Conservation (phyloP, 2,113 vertebrate genomes). For the Picathartes gymnocephalus region DNA sequence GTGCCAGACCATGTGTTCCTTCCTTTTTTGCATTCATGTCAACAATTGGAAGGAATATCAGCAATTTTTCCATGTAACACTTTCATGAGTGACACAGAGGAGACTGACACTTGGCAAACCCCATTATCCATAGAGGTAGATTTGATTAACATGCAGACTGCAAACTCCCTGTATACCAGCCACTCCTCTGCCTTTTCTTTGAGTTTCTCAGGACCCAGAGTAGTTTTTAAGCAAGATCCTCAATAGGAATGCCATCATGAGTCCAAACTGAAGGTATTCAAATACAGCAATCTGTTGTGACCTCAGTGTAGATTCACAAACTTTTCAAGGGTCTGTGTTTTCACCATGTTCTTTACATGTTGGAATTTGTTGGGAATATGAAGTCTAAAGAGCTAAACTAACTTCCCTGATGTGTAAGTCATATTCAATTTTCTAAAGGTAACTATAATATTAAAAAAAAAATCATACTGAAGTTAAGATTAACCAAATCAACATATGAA, state of each 20-base stretch:
- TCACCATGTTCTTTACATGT: neutral
- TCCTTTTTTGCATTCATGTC: neutral
- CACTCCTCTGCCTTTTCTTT: neutral
- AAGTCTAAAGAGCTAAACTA: neutral
- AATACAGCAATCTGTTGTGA: accelerated
- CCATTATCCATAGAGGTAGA: neutral
- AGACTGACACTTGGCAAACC: neutral
- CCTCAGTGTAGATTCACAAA: neutral
- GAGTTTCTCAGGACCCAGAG: neutral
- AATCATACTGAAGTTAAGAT: neutral
- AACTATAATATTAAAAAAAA: neutral
- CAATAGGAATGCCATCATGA: neutral
- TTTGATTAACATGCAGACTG: neutral
- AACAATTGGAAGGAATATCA: neutral
- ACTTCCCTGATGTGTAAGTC: neutral
- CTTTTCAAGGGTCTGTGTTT: neutral
- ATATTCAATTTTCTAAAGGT: neutral
- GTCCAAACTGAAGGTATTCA: neutral
- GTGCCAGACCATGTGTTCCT: neutral
- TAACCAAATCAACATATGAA: neutral
- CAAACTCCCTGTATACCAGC: neutral
- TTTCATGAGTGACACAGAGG: neutral
- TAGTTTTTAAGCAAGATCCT: neutral
- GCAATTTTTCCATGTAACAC: neutral
- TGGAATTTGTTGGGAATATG: neutral